phyloP scores from a whole-genome alignment of 2,888 invertebrate species.

The Megalurothrips usitatus region DNA sequence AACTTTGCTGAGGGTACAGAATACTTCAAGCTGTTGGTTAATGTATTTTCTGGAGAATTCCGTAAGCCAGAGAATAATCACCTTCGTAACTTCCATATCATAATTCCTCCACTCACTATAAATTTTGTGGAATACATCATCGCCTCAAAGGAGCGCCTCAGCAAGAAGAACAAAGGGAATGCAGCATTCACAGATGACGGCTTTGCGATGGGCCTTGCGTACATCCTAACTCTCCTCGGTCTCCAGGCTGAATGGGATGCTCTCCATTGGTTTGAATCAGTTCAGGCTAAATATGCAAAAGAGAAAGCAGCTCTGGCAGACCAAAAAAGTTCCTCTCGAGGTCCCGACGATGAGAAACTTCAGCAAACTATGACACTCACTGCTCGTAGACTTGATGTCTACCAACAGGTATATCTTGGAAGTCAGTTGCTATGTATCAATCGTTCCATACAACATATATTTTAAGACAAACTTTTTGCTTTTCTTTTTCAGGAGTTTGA shows the following conservation, averaged over 20 bases:
- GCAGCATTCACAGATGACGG: slow-evolving; percentile 97
- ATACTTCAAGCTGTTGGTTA: slow-evolving; percentile 63
- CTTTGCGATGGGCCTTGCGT: slow-evolving; percentile 93
- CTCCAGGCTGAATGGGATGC: slow-evolving; percentile 84
- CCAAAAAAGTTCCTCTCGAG: slow-evolving; percentile 40
- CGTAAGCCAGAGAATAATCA: slow-evolving; percentile 59
- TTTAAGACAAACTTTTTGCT: slow-evolving; percentile 27
- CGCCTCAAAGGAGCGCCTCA: slow-evolving; percentile 82
- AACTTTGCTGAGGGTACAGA: slow-evolving; percentile 87
- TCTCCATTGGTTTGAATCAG: slow-evolving; percentile 91
- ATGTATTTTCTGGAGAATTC: slow-evolving; percentile 64
- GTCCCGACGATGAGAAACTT: slow-evolving; percentile 76
- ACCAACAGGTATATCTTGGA: slow-evolving; percentile 51
- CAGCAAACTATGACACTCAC: slow-evolving; percentile 88
- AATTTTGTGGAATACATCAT: slow-evolving; percentile 94
- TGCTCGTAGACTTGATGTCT: slow-evolving; percentile 73
- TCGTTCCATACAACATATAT: neutral
- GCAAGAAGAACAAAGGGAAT: slow-evolving; percentile 78
- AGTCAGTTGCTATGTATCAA: slow-evolving; percentile 30
- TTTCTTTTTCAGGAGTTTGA: slow-evolving; percentile 73
- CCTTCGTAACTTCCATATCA: slow-evolving; percentile 86
- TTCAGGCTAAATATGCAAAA: slow-evolving; percentile 64
- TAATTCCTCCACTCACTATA: slow-evolving; percentile 87
- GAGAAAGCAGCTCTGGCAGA: slow-evolving; percentile 56
- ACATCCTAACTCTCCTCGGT: slow-evolving; percentile 83